phyloP scores from a whole-genome alignment of 2,113 vertebrate genomes.

The Picathartes gymnocephalus region DNA sequence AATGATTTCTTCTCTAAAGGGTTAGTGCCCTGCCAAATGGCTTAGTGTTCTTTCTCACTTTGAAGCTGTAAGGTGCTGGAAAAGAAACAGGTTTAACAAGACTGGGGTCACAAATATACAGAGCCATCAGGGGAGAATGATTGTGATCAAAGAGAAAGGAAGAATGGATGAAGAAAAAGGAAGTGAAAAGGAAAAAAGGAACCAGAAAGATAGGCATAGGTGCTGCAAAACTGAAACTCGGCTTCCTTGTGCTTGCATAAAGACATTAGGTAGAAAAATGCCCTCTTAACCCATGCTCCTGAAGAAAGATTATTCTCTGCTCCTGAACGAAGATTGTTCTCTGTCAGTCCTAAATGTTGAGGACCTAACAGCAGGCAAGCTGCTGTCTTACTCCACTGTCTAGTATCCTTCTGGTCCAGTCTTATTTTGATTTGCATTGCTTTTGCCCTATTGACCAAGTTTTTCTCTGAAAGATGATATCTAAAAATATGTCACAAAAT shows the following conservation, averaged over 20 bases:
- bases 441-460: not conserved
- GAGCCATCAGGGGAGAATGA: not conserved
- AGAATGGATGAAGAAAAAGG: not conserved
- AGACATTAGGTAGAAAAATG: not conserved
- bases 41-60: not conserved
- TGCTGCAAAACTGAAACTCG: not conserved
- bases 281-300: not conserved
- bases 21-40: not conserved
- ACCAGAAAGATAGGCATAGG: not conserved
- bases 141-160: not conserved
- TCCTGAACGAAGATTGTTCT: not conserved
- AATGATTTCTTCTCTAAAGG: not conserved
- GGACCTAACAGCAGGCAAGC: not conserved
- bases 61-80: not conserved
- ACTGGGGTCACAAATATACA: not conserved
- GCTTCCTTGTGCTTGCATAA: not conserved
- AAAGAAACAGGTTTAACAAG: not conserved
- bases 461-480: constrained; percentile 1
- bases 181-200: not conserved
- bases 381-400: not conserved
- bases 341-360: not conserved
- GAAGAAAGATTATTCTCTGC: not conserved
- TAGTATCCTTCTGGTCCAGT: not conserved
- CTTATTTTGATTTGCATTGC: not conserved
- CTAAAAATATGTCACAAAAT: not conserved